Conservation (phyloP, 37 sponge, comb jelly and placozoan genomes). For the Amphimedon queenslandica region DNA sequence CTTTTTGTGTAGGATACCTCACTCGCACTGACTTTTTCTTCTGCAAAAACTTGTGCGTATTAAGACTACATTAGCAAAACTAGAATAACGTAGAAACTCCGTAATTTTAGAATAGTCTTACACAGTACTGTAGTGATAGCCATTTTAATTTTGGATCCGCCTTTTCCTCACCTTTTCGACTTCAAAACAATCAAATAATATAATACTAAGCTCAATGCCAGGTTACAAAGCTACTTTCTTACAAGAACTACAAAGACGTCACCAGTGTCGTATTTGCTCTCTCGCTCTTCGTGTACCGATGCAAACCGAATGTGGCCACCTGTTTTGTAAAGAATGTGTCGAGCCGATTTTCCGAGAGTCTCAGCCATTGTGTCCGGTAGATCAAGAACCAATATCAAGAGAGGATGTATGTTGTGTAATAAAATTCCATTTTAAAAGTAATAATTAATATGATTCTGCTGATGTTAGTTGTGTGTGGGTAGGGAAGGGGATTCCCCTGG, state of each 20-base stretch:
- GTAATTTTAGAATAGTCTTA: too few species aligned
- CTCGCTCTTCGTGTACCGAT: slow-evolving; percentile 38
- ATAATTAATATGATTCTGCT: not conserved
- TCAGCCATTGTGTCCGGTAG: slow-evolving; percentile 40
- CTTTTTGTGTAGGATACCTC: too few species aligned
- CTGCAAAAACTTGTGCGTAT: too few species aligned
- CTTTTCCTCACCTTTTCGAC: too few species aligned
- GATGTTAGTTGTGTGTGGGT: not conserved
- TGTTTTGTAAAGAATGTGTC: slow-evolving; percentile 55
- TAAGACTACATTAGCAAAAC: too few species aligned
- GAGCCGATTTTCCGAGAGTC: slow-evolving; percentile 27
- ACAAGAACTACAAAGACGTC: slow-evolving; percentile 30
- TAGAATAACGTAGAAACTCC: too few species aligned
- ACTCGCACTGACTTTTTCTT: too few species aligned
- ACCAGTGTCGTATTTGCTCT: slow-evolving; percentile 53
- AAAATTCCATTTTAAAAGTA: too few species aligned
- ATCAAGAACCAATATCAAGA: slow-evolving; percentile 32
- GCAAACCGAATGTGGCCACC: slow-evolving; percentile 67
- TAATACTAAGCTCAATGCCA: too few species aligned
- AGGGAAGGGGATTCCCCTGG: not conserved
- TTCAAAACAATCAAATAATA: too few species aligned
- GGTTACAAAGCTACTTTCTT: slow-evolving; percentile 50
- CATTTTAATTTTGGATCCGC: too few species aligned
- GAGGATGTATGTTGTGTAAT: slow-evolving; percentile 12
- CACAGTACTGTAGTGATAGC: too few species aligned